These are phyloP conservation scores for Stomatorhinus walkeri DNA, from an alignment of 2,797 vertebrate species.

Conservation along the genomic window DNA sequence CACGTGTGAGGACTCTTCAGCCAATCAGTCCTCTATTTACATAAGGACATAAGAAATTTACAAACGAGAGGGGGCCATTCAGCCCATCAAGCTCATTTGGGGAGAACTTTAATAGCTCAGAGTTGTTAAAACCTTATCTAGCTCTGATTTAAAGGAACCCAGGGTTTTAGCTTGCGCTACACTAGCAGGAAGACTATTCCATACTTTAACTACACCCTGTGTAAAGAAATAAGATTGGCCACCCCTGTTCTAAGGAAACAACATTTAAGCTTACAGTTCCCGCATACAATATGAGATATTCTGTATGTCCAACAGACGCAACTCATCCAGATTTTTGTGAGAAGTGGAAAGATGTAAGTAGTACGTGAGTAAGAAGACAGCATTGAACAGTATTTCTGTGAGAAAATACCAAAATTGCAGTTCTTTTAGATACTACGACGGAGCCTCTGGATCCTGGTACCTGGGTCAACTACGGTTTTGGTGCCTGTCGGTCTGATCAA, in stretches of 20 bases:
- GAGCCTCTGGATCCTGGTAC: not conserved
- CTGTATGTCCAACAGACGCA: not conserved
- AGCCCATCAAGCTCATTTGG: too few species aligned
- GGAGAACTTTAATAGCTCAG: too few species aligned
- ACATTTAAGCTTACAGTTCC: not conserved
- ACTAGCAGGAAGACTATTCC: too few species aligned
- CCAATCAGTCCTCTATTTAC: too few species aligned
- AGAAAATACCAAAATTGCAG: not conserved
- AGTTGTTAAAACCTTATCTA: too few species aligned
- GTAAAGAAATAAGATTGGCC: too few species aligned
- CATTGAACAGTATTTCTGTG: not conserved
- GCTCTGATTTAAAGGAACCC: too few species aligned
- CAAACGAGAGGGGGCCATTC: too few species aligned
- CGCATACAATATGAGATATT: not conserved
- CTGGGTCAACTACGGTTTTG: not conserved
- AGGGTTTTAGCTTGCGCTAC: too few species aligned
- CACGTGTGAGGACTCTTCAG: too few species aligned
- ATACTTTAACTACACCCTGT: too few species aligned
- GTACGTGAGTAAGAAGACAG: not conserved
- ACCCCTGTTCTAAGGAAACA: not conserved
- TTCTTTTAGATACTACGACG: not conserved
- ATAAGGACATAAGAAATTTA: too few species aligned
- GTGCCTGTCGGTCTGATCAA: not conserved
- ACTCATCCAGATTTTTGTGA: not conserved
- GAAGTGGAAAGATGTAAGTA: not conserved